Percentiles rank a stretch among this genome's conserved stretches.
Conservation (phyloP, 2,113 vertebrate genomes). For the Xiphophorus hellerii region DNA sequence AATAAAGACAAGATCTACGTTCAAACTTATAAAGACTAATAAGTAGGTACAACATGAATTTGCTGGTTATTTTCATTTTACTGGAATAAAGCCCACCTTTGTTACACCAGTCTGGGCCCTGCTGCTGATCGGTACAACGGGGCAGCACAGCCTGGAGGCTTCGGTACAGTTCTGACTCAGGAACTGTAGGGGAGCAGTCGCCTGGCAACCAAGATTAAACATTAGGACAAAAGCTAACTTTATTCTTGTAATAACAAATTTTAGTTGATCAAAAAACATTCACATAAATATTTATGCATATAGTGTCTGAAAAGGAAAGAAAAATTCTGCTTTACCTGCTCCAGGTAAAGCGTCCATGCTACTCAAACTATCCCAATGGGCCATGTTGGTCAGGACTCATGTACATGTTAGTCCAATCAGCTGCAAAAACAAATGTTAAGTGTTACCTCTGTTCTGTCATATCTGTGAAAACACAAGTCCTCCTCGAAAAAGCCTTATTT, state of each 20-base stretch:
- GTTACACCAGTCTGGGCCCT: slow-evolving; percentile 72
- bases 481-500: not conserved
- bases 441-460: not conserved
- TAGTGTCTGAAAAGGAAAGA: no score
- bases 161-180: slow-evolving; percentile 88
- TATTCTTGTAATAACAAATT: no score
- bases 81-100: slow-evolving; percentile 76
- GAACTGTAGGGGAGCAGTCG: slow-evolving; percentile 62
- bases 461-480: not conserved
- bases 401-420: slow-evolving; percentile 45
- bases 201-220: slow-evolving; percentile 25
- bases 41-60: not conserved
- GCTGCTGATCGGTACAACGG: slow-evolving; percentile 80
- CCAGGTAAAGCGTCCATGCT: slow-evolving; percentile 57
- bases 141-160: slow-evolving; percentile 88
- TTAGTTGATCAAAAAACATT: no score
- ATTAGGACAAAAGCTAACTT: not conserved
- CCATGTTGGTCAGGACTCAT: slow-evolving; percentile 54
- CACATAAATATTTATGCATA: no score
- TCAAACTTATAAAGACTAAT: not conserved
- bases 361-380: slow-evolving; percentile 55
- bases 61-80: no score
- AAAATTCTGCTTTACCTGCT: slow-evolving; percentile 58
- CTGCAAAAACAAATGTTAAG: slow-evolving; percentile 33
- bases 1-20: not conserved